Base-by-base conservation (phyloP, 2,113 vertebrate species). In the Catharus minimus region DNA sequence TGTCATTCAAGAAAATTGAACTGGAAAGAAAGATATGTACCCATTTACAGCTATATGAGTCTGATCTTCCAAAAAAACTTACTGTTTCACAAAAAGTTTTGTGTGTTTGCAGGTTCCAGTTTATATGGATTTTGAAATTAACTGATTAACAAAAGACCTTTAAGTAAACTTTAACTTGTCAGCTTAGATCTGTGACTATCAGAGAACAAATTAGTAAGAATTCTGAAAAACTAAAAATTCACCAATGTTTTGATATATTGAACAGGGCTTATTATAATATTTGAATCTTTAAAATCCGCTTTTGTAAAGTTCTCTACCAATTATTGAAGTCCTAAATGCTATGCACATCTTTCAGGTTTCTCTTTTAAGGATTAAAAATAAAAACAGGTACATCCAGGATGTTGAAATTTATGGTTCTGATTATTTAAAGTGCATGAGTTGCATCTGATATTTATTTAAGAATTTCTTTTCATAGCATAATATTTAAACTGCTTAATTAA, bases 401-500 rank as follows among this genome's bases (percentile, higher is more conserved):
- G 36, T 57, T 84, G 26, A 78, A 86, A 62, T 72, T 32, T 75
- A 60, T 74, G 32, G 5, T 75, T 22, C 9, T 78, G 26, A 38
- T 92, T 84, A 72, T 76, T 74, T 77, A 41, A 86, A 93, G n/a
- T 68, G 10, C 8, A 24, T 41, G 10, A 38, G 2, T 84, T 49
- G 36, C 32, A 67, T 75, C 47, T 84, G 68, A 67, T 78, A 66
- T 56, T 93, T 92, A 77, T 86, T 84, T 53, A 72, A 75, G 15
- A 72, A 56, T 57, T 87, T 73, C 0, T 82, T 92, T 89, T 69
- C 39, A 50, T 46, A 80, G 2, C 32, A 68, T 56, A 89, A 73
- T 87, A 93, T 89, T 93, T 93, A 39, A 90, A 55, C 24, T 50
- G 15, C 5, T 55, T 92, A 89, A 87, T 91, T 91, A 82, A 82